These are phyloP conservation scores for Dioctria rufipes DNA, from an alignment of 2,888 invertebrate genomes.

Conservation along the genomic window DNA sequence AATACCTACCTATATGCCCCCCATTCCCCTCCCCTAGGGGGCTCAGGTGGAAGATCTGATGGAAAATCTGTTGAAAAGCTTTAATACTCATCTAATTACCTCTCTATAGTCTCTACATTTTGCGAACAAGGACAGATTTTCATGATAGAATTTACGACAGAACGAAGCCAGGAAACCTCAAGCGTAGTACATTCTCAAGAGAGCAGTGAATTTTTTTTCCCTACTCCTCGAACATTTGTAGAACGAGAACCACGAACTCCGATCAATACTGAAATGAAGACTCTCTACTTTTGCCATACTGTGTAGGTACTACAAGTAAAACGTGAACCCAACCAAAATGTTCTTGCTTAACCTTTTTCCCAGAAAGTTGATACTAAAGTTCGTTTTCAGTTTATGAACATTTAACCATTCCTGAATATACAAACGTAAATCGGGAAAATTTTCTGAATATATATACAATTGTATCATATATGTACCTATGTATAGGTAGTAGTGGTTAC, in stretches of 20 bases:
- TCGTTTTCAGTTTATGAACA: too few species aligned
- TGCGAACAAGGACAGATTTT: neutral
- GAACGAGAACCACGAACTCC: neutral
- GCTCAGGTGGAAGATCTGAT: conserved; percentile 27
- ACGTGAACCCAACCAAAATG: too few species aligned
- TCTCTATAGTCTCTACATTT: neutral
- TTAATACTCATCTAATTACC: conserved; percentile 32
- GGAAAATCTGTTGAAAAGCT: conserved; percentile 25
- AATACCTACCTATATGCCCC: neutral
- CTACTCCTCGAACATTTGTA: neutral
- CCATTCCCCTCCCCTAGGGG: too few species aligned
- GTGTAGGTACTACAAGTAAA: too few species aligned
- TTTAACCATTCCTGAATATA: too few species aligned
- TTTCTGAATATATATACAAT: too few species aligned
- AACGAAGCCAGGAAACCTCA: neutral
- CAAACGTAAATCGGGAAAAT: too few species aligned
- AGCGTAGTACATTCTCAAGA: neutral
- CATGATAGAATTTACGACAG: conserved; percentile 1
- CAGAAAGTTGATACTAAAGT: too few species aligned
- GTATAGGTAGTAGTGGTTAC: too few species aligned
- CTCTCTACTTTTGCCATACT: too few species aligned
- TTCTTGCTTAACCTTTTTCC: too few species aligned
- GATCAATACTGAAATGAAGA: conserved; percentile 12
- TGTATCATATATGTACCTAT: too few species aligned
- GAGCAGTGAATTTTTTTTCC: neutral